Base-by-base conservation (phyloP, 2,888 invertebrate species). In the Axea sp. region DNA sequence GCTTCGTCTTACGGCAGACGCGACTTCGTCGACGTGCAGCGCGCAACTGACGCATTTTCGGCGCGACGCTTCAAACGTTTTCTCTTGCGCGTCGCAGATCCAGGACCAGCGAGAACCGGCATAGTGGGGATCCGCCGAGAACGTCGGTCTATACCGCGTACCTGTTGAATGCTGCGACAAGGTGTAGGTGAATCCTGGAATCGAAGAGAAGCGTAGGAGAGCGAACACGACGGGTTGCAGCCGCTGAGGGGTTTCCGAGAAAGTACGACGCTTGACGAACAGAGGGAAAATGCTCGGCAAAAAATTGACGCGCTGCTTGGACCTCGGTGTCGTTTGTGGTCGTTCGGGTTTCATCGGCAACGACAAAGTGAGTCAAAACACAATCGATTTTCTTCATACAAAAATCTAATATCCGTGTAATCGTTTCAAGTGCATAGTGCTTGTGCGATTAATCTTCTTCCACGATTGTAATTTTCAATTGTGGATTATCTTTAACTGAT, bases 131-230 rank as follows among this genome's bases (percentile, higher is more conserved):
- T 65, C 35, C 47, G 41, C 30, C 33, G 33, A 45, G 59, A 59
- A 45, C 35, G 43, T 19, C 65, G 55, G 65, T 67, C 67, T 57
- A 67, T 49, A 57, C 14, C 24, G 26, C 53, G 55, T 67, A 67
- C 67, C 67, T 67, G 67, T 67, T 67, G 67, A 67, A 67, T 67
- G 67, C 39, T 55, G 55, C 65, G 53, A 33, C 55, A 55, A 65
- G 65, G 45, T 65, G 65, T 45, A 65, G 55, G 45, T 12, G 45
- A 28, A 28, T 6, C 12, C 37, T 2, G 26, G 47, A n/a, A n/a
- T n/a, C n/a, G n/a, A 49, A 30, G 8, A 28, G 22, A 62, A 14
- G 8, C 15, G 31, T 30, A 33, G 14, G 31, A 30, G 62, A 28
- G 33, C 51, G 7, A 35, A 24, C 22, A 11, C 43, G 65, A 45